phyloP scores from a whole-genome alignment of 2,797 vertebrate genomes.

The Gobio occitaniae region DNA sequence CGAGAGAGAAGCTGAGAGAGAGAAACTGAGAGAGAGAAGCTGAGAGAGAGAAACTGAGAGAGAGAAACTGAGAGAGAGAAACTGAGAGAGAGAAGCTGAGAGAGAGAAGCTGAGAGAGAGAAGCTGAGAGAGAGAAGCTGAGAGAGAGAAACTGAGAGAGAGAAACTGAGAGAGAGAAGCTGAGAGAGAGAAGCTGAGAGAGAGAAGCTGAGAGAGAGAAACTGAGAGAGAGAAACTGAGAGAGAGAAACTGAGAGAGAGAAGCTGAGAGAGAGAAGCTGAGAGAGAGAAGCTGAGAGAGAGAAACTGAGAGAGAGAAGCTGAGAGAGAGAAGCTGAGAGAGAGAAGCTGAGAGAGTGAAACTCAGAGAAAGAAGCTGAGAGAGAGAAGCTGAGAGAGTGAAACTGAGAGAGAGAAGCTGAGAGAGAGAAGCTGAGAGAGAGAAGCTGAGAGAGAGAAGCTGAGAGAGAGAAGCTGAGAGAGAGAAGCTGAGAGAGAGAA shows the following conservation, averaged over 20 bases:
- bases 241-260: no score
- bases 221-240: no score
- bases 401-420: no score
- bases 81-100: no score
- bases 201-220: neutral
- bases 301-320: neutral
- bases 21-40: no score
- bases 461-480: no score
- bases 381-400: neutral
- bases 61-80: neutral
- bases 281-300: neutral
- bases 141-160: neutral
- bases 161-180: no score
- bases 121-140: neutral
- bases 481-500: no score
- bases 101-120: no score
- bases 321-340: no score
- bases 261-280: no score
- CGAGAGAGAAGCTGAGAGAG: neutral
- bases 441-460: neutral
- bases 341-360: neutral
- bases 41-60: neutral
- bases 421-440: neutral
- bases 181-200: no score
- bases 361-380: neutral